A percentile compares a stretch with the other conserved stretches of the same genome.
Conservation (phyloP, 2,797 vertebrate genomes). For the Arnoldichthys spilopterus region DNA sequence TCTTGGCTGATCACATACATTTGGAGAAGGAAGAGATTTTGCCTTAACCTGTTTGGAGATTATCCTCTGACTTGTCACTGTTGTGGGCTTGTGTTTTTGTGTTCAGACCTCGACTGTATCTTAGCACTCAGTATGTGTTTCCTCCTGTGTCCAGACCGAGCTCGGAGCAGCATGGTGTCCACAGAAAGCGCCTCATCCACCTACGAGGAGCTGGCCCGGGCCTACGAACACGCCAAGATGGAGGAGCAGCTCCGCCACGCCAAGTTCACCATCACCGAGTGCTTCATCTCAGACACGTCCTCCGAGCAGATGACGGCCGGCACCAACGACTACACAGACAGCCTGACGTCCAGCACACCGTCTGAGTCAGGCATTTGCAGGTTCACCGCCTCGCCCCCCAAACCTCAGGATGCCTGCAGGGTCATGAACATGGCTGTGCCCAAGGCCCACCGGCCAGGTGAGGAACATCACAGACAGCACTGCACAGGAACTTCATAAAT, state of each 20-base stretch:
- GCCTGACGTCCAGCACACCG: slow-evolving; percentile 97
- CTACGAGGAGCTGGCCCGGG: slow-evolving; percentile 95
- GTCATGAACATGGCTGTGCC: slow-evolving; percentile 97
- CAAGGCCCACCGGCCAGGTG: slow-evolving; percentile 98
- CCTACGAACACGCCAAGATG: slow-evolving; percentile 99
- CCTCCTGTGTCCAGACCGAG: slow-evolving; percentile 81
- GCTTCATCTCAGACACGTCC: slow-evolving; percentile 98
- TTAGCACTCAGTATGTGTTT: background rate
- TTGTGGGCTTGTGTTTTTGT: background rate
- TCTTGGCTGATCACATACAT: background rate
- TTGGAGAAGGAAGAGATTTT: background rate
- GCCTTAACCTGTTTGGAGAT: background rate
- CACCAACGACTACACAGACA: slow-evolving; percentile 98
- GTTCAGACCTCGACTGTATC: background rate
- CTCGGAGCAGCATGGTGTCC: slow-evolving; percentile 98
- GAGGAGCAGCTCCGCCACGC: slow-evolving; percentile 97
- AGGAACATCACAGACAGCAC: slow-evolving; percentile 50
- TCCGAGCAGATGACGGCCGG: slow-evolving; percentile 97
- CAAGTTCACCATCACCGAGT: slow-evolving; percentile 99
- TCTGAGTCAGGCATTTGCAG: slow-evolving; percentile 98
- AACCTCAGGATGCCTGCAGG: slow-evolving; percentile 94
- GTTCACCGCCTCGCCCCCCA: slow-evolving; percentile 96
- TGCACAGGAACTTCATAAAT: too few relatives aligned
- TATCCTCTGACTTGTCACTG: background rate
- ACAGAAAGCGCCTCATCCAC: slow-evolving; percentile 98